A percentile compares a stretch with the other conserved stretches of the same genome.
These are phyloP conservation scores for Conistra vaccinii DNA, from an alignment of 2,888 invertebrate genomes.

Conservation along the genomic window DNA sequence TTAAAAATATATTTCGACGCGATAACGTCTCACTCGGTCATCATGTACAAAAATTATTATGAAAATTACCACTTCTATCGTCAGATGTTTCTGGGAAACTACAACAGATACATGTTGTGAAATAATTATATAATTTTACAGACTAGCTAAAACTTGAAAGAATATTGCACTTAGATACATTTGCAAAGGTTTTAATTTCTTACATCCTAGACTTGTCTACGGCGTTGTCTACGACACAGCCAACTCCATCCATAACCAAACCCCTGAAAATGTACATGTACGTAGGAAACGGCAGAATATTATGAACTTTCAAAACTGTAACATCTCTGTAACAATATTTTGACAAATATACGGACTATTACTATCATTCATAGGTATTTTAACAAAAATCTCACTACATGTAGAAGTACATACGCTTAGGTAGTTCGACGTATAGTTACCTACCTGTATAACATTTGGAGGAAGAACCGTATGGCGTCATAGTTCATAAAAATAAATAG, in stretches of 20 bases:
- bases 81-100: neutral
- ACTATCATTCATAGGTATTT: neutral
- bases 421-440: too few species aligned
- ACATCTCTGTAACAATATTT: too few species aligned
- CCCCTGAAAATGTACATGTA: too few species aligned
- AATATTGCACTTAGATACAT: neutral
- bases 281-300: too few species aligned
- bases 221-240: neutral
- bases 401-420: neutral
- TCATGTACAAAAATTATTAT: neutral
- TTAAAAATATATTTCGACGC: neutral
- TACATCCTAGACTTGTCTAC: neutral
- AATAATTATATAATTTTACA: neutral
- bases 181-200: neutral
- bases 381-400: neutral
- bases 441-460: slow-evolving; percentile 14
- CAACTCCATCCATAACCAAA: neutral
- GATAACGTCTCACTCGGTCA: neutral
- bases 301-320: too few species aligned
- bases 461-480: slow-evolving; percentile 37
- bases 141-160: neutral
- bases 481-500: slow-evolving; percentile 55
- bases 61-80: neutral
- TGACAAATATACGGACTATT: too few species aligned
- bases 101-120: rapidly evolving